These are phyloP conservation scores for Mythimna impura DNA, from an alignment of 2,888 invertebrate species.

Conservation along the genomic window DNA sequence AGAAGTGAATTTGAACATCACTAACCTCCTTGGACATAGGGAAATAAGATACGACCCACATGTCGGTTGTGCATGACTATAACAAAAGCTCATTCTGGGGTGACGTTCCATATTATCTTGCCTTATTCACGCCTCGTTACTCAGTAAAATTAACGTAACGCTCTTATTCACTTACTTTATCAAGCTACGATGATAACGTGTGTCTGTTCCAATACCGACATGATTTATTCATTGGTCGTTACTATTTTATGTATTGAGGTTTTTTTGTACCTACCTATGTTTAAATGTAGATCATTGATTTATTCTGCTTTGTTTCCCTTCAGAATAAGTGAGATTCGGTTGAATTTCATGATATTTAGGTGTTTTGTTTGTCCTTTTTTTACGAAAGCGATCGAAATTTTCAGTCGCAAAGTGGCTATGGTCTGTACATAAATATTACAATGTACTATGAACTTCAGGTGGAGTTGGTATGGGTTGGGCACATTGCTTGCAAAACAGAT, in stretches of 20 bases:
- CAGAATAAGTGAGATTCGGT: not conserved
- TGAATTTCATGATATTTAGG: not conserved
- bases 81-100: constrained; percentile 67
- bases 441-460: too few species aligned
- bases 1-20: constrained; percentile 1
- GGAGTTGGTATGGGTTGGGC: too few species aligned
- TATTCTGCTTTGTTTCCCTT: not conserved
- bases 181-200: constrained; percentile 15
- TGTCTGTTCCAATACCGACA: constrained; percentile 11
- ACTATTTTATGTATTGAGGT: not conserved
- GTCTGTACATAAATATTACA: too few species aligned
- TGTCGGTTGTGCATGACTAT: constrained; percentile 63
- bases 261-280: not conserved
- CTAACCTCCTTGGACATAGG: constrained; percentile 22
- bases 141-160: constrained; percentile 58
- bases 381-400: too few species aligned
- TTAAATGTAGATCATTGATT: not conserved
- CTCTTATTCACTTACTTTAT: constrained; percentile 37
- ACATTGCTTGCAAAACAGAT: too few species aligned
- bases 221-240: constrained; percentile 24
- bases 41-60: constrained; percentile 71
- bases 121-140: constrained; percentile 74
- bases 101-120: constrained; percentile 68
- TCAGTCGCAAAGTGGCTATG: too few species aligned
- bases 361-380: not conserved